Evolutionary conservation across 2,888 invertebrate genomes (phyloP).

Genomic region (Lasioglossum pauxillum): DNA sequence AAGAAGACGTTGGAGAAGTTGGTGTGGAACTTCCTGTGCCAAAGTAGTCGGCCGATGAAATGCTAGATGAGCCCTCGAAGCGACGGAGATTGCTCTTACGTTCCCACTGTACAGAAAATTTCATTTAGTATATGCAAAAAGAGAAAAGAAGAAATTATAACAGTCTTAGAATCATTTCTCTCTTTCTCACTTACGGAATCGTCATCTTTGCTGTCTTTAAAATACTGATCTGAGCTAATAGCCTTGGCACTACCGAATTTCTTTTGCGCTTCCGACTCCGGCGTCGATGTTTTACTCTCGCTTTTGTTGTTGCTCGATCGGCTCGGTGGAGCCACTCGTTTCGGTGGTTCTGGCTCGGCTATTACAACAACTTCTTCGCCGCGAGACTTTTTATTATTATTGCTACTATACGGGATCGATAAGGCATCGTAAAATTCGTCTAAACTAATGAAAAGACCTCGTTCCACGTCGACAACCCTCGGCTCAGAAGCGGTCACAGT

Average conservation of each 20-base stretch:
- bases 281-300: slow-evolving; percentile 68
- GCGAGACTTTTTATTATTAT: slow-evolving; percentile 75
- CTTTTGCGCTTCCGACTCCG: slow-evolving; percentile 93
- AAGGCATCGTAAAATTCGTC: slow-evolving; percentile 84
- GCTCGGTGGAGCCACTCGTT: slow-evolving; percentile 69
- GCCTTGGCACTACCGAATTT: slow-evolving; percentile 99
- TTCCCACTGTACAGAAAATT: slow-evolving; percentile 84
- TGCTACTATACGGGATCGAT: slow-evolving; percentile 72
- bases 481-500: slow-evolving; percentile 78
- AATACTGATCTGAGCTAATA: slow-evolving; percentile 99
- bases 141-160: slow-evolving; percentile 14
- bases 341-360: slow-evolving; percentile 79
- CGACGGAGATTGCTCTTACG: slow-evolving; percentile 87
- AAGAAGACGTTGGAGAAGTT: slow-evolving; percentile 78
- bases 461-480: slow-evolving; percentile 74
- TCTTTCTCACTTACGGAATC: slow-evolving; percentile 84
- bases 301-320: slow-evolving; percentile 68
- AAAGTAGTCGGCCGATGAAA: slow-evolving; percentile 98
- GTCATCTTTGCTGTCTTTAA: slow-evolving; percentile 89
- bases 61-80: slow-evolving; percentile 97
- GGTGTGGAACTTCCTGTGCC: slow-evolving; percentile 86
- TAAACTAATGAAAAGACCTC: slow-evolving; percentile 72
- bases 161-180: slow-evolving; percentile 15
- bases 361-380: slow-evolving; percentile 85
- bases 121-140: slow-evolving; percentile 10